A percentile compares a stretch with the other conserved stretches of the same genome.
Conservation (phyloP, 2,797 vertebrate genomes). For the Halcyon leucocephala region DNA sequence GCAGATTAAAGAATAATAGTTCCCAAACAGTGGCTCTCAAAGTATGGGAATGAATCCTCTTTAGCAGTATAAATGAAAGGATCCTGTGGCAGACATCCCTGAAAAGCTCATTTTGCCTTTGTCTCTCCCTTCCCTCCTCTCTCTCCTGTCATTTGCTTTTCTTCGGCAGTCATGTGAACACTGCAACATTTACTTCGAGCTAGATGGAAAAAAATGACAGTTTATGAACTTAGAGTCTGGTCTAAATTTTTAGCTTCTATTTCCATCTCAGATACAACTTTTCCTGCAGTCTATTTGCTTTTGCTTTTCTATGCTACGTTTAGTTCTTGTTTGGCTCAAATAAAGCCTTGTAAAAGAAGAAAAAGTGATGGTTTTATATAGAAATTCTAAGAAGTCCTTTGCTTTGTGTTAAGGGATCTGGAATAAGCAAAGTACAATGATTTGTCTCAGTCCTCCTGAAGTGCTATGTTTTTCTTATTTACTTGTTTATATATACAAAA, state of each 20-base stretch:
- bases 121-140: background rate
- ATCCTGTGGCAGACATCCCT: background rate
- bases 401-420: background rate
- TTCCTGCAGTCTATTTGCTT: background rate
- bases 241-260: background rate
- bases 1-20: background rate
- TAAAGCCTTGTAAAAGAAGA: background rate
- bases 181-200: background rate
- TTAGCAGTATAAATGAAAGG: background rate
- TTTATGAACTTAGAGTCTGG: background rate
- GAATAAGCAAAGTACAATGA: background rate
- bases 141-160: background rate
- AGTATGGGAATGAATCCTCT: background rate
- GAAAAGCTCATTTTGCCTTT: background rate
- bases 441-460: background rate
- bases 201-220: background rate
- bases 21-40: background rate
- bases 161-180: background rate
- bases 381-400: background rate
- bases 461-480: background rate
- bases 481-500: accelerated
- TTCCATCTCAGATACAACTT: background rate
- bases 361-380: background rate
- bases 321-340: background rate
- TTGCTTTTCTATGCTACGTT: background rate